These are phyloP conservation scores for Aromia moschata DNA, from an alignment of 2,888 invertebrate genomes.

Conservation along the genomic window DNA sequence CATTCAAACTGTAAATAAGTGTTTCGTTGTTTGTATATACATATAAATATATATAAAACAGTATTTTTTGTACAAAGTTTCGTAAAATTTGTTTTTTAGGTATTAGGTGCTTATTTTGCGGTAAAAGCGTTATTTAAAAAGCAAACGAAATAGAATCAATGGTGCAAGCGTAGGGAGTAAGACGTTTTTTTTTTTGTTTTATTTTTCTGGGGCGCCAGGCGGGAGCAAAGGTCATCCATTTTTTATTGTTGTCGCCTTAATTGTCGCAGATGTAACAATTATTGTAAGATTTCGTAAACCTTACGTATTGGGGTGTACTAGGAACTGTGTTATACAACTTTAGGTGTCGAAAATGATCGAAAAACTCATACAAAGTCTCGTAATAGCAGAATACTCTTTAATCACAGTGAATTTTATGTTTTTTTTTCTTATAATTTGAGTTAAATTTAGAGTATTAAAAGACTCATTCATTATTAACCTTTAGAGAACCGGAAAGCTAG, in stretches of 20 bases:
- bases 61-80: constrained; percentile 57
- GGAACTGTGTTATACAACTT: no score
- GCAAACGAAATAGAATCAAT: constrained; percentile 56
- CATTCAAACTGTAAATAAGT: constrained; percentile 41
- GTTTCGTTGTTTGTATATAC: constrained; percentile 43
- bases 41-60: constrained; percentile 42
- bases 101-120: constrained; percentile 42
- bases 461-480: no score
- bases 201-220: constrained; percentile 41
- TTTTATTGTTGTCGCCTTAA: not conserved
- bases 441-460: no score
- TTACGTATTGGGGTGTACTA: no score
- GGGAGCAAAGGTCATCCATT: constrained; percentile 2
- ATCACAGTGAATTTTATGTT: no score
- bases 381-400: no score
- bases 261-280: not conserved
- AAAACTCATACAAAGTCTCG: no score
- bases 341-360: no score
- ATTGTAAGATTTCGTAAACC: no score
- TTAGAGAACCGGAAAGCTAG: no score
- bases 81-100: constrained; percentile 51
- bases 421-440: no score
- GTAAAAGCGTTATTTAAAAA: constrained; percentile 48
- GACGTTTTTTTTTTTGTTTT: no score
- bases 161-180: constrained; percentile 53